Conservation (phyloP, 2,888 invertebrate species). For the Drosophila leonis region DNA sequence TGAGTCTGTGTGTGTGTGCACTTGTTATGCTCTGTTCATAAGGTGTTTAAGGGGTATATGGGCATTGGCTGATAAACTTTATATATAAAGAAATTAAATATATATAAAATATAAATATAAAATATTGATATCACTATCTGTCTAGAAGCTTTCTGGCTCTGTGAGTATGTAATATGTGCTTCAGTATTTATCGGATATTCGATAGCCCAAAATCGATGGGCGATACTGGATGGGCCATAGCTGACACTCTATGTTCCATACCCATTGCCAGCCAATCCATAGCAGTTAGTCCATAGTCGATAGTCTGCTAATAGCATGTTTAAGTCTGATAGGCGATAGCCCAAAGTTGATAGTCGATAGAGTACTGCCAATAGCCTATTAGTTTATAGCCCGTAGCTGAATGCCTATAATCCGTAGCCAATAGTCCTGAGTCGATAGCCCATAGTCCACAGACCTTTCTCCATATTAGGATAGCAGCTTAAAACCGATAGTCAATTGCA, state of each 20-base stretch:
- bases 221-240: too few species aligned
- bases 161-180: too few species aligned
- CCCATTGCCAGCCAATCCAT: too few species aligned
- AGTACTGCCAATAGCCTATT: neutral
- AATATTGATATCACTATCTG: neutral
- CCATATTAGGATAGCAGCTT: neutral
- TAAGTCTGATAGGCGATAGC: neutral
- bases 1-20: slow-evolving; percentile 15
- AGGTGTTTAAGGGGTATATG: neutral
- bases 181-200: neutral
- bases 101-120: too few species aligned
- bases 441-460: neutral
- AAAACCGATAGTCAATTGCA: neutral
- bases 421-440: neutral
- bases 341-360: neutral
- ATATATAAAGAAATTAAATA: too few species aligned
- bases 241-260: too few species aligned
- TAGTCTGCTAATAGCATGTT: too few species aligned
- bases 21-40: slow-evolving; percentile 7
- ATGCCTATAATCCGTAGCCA: neutral
- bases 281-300: too few species aligned
- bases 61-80: neutral
- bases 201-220: neutral
- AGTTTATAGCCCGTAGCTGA: neutral
- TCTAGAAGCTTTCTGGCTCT: neutral